A percentile compares a stretch with the other conserved stretches of the same genome.
These are phyloP conservation scores for Drosophila macrothrix DNA, from an alignment of 2,888 invertebrate genomes.

Conservation along the genomic window DNA sequence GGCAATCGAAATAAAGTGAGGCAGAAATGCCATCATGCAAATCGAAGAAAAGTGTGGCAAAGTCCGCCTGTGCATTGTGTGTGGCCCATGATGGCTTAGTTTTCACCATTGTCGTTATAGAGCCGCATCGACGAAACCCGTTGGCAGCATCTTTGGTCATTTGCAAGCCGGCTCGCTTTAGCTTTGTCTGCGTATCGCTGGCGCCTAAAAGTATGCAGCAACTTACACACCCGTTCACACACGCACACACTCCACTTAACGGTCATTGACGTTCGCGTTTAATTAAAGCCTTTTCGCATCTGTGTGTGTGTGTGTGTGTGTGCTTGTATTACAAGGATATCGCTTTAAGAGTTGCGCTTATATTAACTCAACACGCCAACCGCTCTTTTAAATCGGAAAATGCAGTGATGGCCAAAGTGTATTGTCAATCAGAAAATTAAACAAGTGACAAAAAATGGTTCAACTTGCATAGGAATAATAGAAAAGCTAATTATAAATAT, in stretches of 20 bases:
- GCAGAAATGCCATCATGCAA: slow-evolving; percentile 33
- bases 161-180: slow-evolving; percentile 4
- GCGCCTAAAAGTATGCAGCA: slow-evolving; percentile 23
- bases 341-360: slow-evolving; percentile 48
- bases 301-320: slow-evolving; percentile 3
- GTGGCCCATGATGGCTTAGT: neutral
- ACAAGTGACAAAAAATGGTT: neutral
- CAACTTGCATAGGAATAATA: neutral
- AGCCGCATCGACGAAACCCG: neutral
- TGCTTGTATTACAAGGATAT: slow-evolving; percentile 57
- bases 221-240: slow-evolving; percentile 1
- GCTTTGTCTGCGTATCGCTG: neutral
- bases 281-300: slow-evolving; percentile 23
- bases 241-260: slow-evolving; percentile 58
- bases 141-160: slow-evolving; percentile 10
- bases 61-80: neutral
- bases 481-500: neutral
- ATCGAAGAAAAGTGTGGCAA: slow-evolving; percentile 32
- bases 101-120: neutral
- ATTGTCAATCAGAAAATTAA: slow-evolving; percentile 4
- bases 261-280: slow-evolving; percentile 70
- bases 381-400: slow-evolving; percentile 2
- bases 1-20: slow-evolving; percentile 34
- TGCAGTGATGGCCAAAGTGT: neutral
- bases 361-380: slow-evolving; percentile 41